Evolutionary conservation across 2,113 vertebrate species (phyloP).

Genomic region (Tragelaphus strepsiceros): DNA sequence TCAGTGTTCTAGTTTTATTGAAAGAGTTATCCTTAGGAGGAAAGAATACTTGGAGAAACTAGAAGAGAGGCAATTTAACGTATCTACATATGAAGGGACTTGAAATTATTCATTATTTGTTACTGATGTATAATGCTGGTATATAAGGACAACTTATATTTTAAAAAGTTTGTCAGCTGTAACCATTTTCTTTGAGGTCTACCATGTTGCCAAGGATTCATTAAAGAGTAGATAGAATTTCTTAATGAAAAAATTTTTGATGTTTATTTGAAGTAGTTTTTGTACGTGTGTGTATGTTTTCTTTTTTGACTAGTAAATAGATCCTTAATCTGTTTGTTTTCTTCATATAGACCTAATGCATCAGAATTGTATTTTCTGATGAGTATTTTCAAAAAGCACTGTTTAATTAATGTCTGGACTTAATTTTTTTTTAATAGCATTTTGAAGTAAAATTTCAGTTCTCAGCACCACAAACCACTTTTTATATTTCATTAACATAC

Average conservation of each 20-base stretch:
- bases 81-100: neutral
- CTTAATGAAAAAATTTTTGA: neutral
- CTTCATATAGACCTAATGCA: neutral
- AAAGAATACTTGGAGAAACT: conserved; percentile 15
- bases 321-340: neutral
- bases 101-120: conserved; percentile 35
- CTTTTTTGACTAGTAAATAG: neutral
- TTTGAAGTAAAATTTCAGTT: conserved; percentile 45
- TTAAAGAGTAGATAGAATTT: conserved; percentile 23
- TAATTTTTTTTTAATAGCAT: conserved; percentile 20
- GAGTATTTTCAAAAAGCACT: neutral
- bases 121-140: neutral
- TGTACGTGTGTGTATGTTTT: neutral
- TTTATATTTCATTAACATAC: conserved; percentile 42
- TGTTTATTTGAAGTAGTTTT: conserved; percentile 27
- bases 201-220: neutral
- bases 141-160: conserved; percentile 17
- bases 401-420: neutral
- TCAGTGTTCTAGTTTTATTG: conserved; percentile 45
- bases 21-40: conserved; percentile 19
- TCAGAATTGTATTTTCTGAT: conserved; percentile 29
- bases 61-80: neutral
- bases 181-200: conserved; percentile 15
- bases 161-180: conserved; percentile 23
- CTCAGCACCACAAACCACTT: neutral